Conservation (phyloP, 2,888 invertebrate species). For the Ennomos quercinarius region DNA sequence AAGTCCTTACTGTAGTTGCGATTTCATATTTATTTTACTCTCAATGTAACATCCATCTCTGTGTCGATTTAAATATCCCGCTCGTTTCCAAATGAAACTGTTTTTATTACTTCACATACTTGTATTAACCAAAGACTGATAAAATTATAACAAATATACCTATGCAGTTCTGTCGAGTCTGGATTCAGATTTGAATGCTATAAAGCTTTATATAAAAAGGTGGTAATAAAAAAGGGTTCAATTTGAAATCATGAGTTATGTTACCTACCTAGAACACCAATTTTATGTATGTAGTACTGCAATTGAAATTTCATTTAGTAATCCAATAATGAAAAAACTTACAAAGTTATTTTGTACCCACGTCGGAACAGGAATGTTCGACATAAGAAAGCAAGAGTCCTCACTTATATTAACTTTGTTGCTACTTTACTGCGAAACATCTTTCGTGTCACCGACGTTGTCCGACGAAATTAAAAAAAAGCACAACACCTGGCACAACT, state of each 20-base stretch:
- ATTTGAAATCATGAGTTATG: no score
- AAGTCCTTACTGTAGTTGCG: constrained; percentile 1
- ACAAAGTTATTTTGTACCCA: not conserved
- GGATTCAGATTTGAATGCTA: no score
- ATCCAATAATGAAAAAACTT: not conserved
- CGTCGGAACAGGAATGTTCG: not conserved
- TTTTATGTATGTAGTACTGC: no score
- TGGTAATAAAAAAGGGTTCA: no score
- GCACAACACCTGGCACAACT: constrained; percentile 73
- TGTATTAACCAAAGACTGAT: no score
- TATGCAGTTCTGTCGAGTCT: no score
- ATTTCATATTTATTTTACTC: constrained; percentile 72
- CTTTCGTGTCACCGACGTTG: constrained; percentile 72
- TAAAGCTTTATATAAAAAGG: no score
- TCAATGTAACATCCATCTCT: constrained; percentile 62
- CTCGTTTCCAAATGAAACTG: constrained; percentile 31
- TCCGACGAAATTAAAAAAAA: constrained; percentile 78
- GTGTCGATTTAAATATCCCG: constrained; percentile 56
- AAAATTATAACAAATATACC: no score
- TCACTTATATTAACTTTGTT: constrained; percentile 53
- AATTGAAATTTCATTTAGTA: no score
- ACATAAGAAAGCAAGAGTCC: constrained; percentile 45
- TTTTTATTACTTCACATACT: constrained; percentile 6
- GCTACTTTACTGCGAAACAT: constrained; percentile 57
- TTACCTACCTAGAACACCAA: no score